Evolutionary conservation across 2,888 invertebrate genomes (phyloP).

Genomic region (Pilophorus perplexus): DNA sequence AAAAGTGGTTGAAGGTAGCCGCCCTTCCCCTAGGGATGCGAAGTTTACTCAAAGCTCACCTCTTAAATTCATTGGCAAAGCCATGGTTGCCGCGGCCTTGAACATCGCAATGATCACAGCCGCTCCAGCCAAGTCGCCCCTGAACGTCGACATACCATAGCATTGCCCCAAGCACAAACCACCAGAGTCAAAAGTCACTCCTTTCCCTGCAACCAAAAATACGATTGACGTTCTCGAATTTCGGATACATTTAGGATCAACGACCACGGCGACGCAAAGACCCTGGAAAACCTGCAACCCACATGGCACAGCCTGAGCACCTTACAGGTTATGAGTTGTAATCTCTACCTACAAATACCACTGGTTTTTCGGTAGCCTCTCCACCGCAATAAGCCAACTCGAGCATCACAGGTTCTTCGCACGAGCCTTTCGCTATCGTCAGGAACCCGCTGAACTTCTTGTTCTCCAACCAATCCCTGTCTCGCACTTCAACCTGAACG

Average conservation of each 20-base stretch:
- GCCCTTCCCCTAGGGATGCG: too few relatives aligned
- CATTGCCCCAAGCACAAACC: conserved; percentile 42
- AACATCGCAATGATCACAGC: conserved; percentile 40
- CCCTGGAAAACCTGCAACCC: too few relatives aligned
- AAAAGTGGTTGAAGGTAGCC: too few relatives aligned
- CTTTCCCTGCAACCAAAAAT: conserved; percentile 41
- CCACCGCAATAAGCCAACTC: conserved; percentile 62
- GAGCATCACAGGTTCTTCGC: conserved; percentile 63
- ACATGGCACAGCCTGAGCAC: too few relatives aligned
- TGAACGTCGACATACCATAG: conserved; percentile 38
- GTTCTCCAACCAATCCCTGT: conserved; percentile 63
- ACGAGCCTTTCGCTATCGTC: conserved; percentile 57
- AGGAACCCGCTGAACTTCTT: conserved; percentile 65
- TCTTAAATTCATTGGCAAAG: conserved; percentile 37
- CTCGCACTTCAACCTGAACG: conserved; percentile 55
- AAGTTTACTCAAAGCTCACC: too few relatives aligned
- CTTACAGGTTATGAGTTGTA: too few relatives aligned
- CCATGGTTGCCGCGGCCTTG: conserved; percentile 37
- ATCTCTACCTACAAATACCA: conserved; percentile 63
- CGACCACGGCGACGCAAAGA: too few relatives aligned
- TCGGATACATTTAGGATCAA: too few relatives aligned
- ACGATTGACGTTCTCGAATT: too few relatives aligned
- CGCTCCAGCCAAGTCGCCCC: conserved; percentile 44
- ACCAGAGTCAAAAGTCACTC: conserved; percentile 44
- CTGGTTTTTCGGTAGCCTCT: conserved; percentile 56